Conservation (phyloP, 2,888 invertebrate species). For the Drosophila greeni region DNA sequence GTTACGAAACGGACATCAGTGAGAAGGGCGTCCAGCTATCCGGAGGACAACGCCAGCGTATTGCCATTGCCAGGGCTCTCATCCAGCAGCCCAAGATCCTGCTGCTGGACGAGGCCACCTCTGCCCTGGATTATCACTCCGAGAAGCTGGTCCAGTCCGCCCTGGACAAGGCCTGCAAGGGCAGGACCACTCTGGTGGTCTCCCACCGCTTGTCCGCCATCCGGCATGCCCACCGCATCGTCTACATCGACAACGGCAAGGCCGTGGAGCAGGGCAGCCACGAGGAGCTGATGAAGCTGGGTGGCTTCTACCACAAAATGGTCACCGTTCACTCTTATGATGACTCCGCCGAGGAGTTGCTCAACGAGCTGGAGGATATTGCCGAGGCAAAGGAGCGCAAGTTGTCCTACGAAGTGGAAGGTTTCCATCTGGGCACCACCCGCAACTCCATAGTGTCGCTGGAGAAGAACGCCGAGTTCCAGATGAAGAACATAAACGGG, state of each 20-base stretch:
- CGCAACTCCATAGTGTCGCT: constrained; percentile 44
- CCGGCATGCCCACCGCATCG: constrained; percentile 83
- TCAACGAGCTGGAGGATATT: constrained; percentile 48
- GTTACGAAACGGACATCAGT: constrained; percentile 88
- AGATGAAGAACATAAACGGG: constrained; percentile 49
- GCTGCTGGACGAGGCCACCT: constrained; percentile 89
- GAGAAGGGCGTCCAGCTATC: constrained; percentile 88
- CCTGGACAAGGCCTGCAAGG: constrained; percentile 86
- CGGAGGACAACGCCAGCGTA: constrained; percentile 88
- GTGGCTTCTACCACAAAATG: constrained; percentile 84
- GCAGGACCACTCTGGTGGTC: constrained; percentile 86
- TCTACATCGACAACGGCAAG: constrained; percentile 84
- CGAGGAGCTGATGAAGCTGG: constrained; percentile 82
- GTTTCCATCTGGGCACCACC: constrained; percentile 7
- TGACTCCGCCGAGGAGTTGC: constrained; percentile 56
- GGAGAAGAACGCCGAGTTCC: constrained; percentile 56
- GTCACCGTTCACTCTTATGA: constrained; percentile 79
- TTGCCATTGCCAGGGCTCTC: constrained; percentile 90
- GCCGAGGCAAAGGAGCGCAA: constrained; percentile 50
- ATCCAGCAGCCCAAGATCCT: constrained; percentile 86
- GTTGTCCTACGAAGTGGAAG: constrained; percentile 45
- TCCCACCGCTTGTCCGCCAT: constrained; percentile 87
- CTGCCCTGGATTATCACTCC: constrained; percentile 88
- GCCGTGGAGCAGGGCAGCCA: constrained; percentile 87
- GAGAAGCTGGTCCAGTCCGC: constrained; percentile 89